Evolutionary conservation across 1,140 invertebrate species (phyloP).

Genomic region (Drosophila ogumai): DNA sequence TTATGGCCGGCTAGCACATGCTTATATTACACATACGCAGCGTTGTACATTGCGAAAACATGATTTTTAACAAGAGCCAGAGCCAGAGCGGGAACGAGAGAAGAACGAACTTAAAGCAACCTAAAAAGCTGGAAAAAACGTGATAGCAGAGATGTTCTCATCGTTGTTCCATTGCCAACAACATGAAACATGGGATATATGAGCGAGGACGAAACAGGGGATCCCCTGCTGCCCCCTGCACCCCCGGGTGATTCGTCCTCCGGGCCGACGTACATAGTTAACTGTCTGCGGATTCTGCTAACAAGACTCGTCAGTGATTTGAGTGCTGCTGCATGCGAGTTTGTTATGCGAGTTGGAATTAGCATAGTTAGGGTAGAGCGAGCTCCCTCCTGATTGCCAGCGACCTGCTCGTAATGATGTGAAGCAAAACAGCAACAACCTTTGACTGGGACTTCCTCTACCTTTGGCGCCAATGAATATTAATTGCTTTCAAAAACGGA

Average conservation of each 20-base stretch:
- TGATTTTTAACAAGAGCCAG: slow-evolving; percentile 32
- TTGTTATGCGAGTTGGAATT: slow-evolving; percentile 77
- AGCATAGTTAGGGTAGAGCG: slow-evolving; percentile 72
- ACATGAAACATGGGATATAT: slow-evolving; percentile 71
- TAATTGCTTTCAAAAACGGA: slow-evolving; percentile 26
- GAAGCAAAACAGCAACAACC: slow-evolving; percentile 11
- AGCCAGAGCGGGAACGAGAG: not conserved
- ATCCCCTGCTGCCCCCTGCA: not conserved
- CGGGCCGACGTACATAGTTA: slow-evolving; percentile 26
- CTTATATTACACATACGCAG: slow-evolving; percentile 62
- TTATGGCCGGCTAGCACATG: slow-evolving; percentile 35
- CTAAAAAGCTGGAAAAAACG: slow-evolving; percentile 17
- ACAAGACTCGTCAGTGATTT: slow-evolving; percentile 60
- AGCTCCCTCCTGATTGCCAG: slow-evolving; percentile 45
- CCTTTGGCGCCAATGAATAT: slow-evolving; percentile 28
- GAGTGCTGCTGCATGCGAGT: slow-evolving; percentile 58
- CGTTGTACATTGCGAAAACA: slow-evolving; percentile 52
- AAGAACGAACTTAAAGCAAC: slow-evolving; percentile 30
- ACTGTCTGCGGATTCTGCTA: slow-evolving; percentile 52
- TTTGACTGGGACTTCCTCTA: slow-evolving; percentile 10
- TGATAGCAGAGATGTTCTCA: slow-evolving; percentile 31
- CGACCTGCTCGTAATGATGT: slow-evolving; percentile 69
- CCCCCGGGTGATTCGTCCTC: slow-evolving; percentile 16
- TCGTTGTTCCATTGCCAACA: slow-evolving; percentile 49
- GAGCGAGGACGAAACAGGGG: slow-evolving; percentile 30